Percentiles rank a stretch among this genome's conserved stretches.
These are phyloP conservation scores for Vanessa atalanta DNA, from an alignment of 1,140 invertebrate species.

Conservation along the genomic window DNA sequence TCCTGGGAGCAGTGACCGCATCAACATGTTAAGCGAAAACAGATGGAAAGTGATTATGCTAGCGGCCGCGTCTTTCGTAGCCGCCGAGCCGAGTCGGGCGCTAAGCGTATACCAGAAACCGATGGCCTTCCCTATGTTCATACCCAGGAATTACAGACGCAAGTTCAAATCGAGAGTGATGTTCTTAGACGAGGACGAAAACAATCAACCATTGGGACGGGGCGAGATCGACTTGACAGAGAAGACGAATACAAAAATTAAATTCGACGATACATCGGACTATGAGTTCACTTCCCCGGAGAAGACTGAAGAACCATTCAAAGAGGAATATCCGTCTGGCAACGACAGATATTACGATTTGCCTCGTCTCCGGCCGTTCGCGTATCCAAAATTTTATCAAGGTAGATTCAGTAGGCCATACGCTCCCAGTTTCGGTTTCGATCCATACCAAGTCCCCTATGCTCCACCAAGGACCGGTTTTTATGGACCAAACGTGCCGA, in stretches of 20 bases:
- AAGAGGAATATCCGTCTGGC: slow-evolving; percentile 45
- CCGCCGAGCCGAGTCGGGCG: slow-evolving; percentile 65
- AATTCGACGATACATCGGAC: slow-evolving; percentile 66
- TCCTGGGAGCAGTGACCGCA: slow-evolving; percentile 64
- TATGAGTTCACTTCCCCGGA: slow-evolving; percentile 70
- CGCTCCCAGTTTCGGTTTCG: slow-evolving; percentile 63
- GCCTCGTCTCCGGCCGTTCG: slow-evolving; percentile 47
- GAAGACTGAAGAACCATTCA: slow-evolving; percentile 34
- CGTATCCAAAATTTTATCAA: slow-evolving; percentile 63
- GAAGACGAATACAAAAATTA: slow-evolving; percentile 60
- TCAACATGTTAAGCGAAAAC: slow-evolving; percentile 75
- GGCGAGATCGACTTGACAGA: slow-evolving; percentile 71
- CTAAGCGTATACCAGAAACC: slow-evolving; percentile 62
- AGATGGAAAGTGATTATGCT: slow-evolving; percentile 77
- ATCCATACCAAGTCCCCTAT: slow-evolving; percentile 53
- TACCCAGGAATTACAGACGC: slow-evolving; percentile 56
- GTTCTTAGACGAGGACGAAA: slow-evolving; percentile 69
- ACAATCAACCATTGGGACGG: slow-evolving; percentile 50
- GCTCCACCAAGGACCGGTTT: slow-evolving; percentile 62
- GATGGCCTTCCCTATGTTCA: slow-evolving; percentile 64
- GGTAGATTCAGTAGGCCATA: slow-evolving; percentile 64
- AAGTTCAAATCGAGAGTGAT: slow-evolving; percentile 57
- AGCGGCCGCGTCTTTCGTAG: slow-evolving; percentile 58
- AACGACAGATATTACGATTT: slow-evolving; percentile 69
- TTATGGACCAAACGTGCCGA: slow-evolving; percentile 41